phyloP scores from a whole-genome alignment of 2,888 invertebrate species.

The Mechanitis messenoides region DNA sequence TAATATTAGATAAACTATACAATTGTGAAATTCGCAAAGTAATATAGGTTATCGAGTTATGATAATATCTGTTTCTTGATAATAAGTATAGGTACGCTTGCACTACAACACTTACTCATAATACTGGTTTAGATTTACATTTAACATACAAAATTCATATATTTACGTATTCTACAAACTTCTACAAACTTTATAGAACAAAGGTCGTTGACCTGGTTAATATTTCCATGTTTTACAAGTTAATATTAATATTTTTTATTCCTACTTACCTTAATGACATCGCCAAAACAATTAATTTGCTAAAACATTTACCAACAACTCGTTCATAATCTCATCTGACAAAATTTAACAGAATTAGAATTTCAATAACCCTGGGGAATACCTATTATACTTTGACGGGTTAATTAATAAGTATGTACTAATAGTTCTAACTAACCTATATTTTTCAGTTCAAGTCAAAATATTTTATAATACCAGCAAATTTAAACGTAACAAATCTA shows the following conservation, averaged over 20 bases:
- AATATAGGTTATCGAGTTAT: conserved; percentile 35
- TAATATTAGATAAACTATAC: conserved; percentile 32
- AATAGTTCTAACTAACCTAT: too few relatives aligned
- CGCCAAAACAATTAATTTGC: conserved; percentile 8
- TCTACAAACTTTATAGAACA: too few relatives aligned
- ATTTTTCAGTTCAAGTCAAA: too few relatives aligned
- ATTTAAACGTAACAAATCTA: too few relatives aligned
- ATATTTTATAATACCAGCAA: too few relatives aligned
- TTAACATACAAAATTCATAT: too few relatives aligned
- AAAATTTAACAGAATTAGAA: conserved; percentile 21
- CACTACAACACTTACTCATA: conserved; percentile 3
- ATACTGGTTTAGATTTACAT: neutral
- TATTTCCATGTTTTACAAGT: too few relatives aligned
- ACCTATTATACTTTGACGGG: conserved; percentile 11
- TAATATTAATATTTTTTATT: neutral
- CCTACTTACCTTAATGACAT: conserved; percentile 10
- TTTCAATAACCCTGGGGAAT: conserved; percentile 10
- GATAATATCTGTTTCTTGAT: conserved; percentile 29
- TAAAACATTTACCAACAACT: conserved; percentile 15
- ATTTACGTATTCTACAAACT: too few relatives aligned
- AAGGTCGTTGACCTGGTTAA: too few relatives aligned
- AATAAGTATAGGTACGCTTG: conserved; percentile 8
- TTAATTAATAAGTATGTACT: conserved; percentile 16
- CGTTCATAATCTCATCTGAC: conserved; percentile 15
- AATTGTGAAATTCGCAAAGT: conserved; percentile 28